Base-by-base conservation (phyloP, 2,113 vertebrate genomes). In the Syngnathus scovelli region DNA sequence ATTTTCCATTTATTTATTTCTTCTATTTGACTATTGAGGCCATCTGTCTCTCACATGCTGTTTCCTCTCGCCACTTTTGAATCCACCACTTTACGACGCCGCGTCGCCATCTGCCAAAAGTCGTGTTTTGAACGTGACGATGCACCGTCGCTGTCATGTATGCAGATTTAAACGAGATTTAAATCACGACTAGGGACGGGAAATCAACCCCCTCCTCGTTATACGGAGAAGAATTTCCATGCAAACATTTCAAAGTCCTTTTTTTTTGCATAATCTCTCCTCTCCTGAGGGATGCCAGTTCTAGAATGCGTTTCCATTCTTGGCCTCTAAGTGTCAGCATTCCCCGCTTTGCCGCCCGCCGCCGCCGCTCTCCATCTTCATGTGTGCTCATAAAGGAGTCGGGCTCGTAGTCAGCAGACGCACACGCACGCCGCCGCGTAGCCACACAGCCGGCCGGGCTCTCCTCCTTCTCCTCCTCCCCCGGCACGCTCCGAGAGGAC, bases 241-340 rank as follows among this genome's bases (percentile, higher is more conserved):
- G 6, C 16, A 49, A 19, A 18, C 46, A 49, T 52, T 52, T n/a
- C n/a, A 52, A 52, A 52, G 9, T 52, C 49, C 19, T 3, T 52
- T 21, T 43, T 43, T 33, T 33, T 7, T 52, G 3, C 36, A 19
- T 39, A 19, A 18, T 48, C n/a, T 19, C 18, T 41, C 59, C 55
- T 1, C 4, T 1, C 4, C 18, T 36, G 4, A 2, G 12, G 2
- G 23, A 55, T 16, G 6, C 27, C 6, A 36, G 55, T 12, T 0
- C 5, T 13, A 33, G 27, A 4, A 60, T 89, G 89, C 41, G 70
- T 39, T 89, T 78, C 79, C 80, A 23, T 61, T 69, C 76, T 39
- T 37, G 36, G 68, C 89, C 90, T 89, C 90, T 63, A 75, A 89
- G 89, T 89, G 90, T 89, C 90, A 63, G 79, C 90, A 72, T 88